phyloP scores from a whole-genome alignment of 2,888 invertebrate species.

The Salpingus planirostris region DNA sequence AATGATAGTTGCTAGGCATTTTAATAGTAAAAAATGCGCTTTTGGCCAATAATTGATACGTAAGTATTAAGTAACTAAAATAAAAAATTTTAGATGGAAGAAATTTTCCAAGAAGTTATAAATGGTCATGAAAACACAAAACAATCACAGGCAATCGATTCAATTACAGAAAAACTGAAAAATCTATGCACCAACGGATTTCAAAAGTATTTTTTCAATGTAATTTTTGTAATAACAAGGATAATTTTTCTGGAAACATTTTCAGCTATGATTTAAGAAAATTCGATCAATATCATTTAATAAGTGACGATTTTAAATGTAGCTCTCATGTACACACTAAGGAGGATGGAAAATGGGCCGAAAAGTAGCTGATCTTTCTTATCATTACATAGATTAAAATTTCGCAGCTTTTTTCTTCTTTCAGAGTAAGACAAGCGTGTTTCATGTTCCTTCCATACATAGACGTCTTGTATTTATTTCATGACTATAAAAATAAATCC shows the following conservation, averaged over 20 bases:
- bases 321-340: slow-evolving; percentile 21
- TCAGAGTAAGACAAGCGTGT: slow-evolving; percentile 25
- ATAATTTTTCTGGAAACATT: too few relatives aligned
- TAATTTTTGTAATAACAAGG: too few relatives aligned
- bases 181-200: slow-evolving; percentile 22
- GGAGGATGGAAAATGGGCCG: slow-evolving; percentile 27
- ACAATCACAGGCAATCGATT: slow-evolving; percentile 14
- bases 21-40: too few relatives aligned
- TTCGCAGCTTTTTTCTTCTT: slow-evolving; percentile 8
- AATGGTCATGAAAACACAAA: slow-evolving; percentile 14
- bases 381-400: not conserved
- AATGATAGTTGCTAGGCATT: too few relatives aligned
- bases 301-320: slow-evolving; percentile 22
- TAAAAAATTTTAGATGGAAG: slow-evolving; percentile 20
- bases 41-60: too few relatives aligned
- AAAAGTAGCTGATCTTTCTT: slow-evolving; percentile 18
- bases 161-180: slow-evolving; percentile 17
- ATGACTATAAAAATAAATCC: slow-evolving; percentile 16
- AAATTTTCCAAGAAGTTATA: slow-evolving; percentile 15
- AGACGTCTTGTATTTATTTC: slow-evolving; percentile 19
- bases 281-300: slow-evolving; percentile 17
- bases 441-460: slow-evolving; percentile 20
- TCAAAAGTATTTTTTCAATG: slow-evolving; percentile 19
- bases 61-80: too few relatives aligned
- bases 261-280: slow-evolving; percentile 25